phyloP scores from a whole-genome alignment of 2,113 vertebrate species.

The Hippocampus guttulatus region DNA sequence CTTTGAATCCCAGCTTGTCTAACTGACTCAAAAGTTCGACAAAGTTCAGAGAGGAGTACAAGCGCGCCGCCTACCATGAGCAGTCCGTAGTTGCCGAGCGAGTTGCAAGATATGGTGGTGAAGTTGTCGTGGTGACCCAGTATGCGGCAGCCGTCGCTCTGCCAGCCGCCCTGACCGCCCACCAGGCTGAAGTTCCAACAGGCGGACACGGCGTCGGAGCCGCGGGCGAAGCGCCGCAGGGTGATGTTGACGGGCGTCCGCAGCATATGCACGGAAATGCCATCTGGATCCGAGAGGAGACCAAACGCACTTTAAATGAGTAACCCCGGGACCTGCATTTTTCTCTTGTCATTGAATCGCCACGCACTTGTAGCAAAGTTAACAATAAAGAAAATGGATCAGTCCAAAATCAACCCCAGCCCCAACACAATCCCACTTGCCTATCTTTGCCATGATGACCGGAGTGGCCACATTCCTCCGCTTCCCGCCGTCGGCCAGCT shows the following conservation, averaged over 20 bases:
- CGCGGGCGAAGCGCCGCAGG: constrained; percentile 81
- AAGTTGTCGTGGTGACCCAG: constrained; percentile 87
- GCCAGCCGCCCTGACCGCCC: constrained; percentile 90
- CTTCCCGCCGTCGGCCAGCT: constrained; percentile 82
- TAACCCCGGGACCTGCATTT: too few relatives aligned
- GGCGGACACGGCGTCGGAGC: constrained; percentile 84
- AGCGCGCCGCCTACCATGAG: constrained; percentile 78
- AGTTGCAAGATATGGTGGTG: constrained; percentile 87
- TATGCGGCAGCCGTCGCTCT: constrained; percentile 85
- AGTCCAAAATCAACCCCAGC: neutral
- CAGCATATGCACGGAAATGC: constrained; percentile 65
- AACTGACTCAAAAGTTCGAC: too few relatives aligned
- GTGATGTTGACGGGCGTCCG: constrained; percentile 83
- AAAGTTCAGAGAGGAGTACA: neutral
- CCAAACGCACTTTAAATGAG: neutral
- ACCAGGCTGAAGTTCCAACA: constrained; percentile 89
- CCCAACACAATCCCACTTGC: constrained; percentile 59
- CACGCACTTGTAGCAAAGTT: too few relatives aligned
- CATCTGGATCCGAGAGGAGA: constrained; percentile 70
- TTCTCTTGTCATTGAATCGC: too few relatives aligned
- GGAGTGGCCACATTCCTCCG: constrained; percentile 87
- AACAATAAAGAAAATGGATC: too few relatives aligned
- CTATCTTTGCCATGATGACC: constrained; percentile 89
- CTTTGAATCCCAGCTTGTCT: too few relatives aligned
- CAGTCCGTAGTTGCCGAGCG: constrained; percentile 90